Conservation (phyloP, 2,797 vertebrate genomes). For the Graptemys geographica region DNA sequence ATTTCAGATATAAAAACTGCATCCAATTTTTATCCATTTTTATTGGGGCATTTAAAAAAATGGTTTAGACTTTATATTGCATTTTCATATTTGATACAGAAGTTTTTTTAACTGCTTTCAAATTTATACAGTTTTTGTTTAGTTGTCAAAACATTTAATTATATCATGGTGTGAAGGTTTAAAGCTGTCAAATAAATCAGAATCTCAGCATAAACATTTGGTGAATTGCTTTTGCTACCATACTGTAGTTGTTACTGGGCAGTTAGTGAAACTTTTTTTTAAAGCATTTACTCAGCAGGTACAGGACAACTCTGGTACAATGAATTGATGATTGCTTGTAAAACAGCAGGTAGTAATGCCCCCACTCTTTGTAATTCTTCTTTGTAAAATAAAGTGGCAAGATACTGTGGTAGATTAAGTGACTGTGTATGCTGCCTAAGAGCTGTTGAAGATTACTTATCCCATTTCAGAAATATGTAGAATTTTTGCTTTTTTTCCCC, state of each 20-base stretch:
- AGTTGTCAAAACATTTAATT: constrained; percentile 90
- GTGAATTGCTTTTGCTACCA: constrained; percentile 82
- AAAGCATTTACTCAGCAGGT: constrained; percentile 81
- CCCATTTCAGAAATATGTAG: fast-evolving
- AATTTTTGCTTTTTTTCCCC: neutral
- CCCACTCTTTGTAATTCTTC: constrained; percentile 66
- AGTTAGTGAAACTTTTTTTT: constrained; percentile 70
- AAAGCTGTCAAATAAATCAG: constrained; percentile 90
- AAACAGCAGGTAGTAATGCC: constrained; percentile 83
- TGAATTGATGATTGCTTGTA: constrained; percentile 81
- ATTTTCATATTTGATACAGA: constrained; percentile 80
- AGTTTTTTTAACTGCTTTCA: constrained; percentile 81
- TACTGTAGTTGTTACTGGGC: constrained; percentile 71
- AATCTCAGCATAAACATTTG: constrained; percentile 83
- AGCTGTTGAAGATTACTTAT: constrained; percentile 35
- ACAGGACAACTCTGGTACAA: constrained; percentile 73
- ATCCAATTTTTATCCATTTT: constrained; percentile 57
- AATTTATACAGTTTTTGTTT: constrained; percentile 88
- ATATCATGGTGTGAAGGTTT: constrained; percentile 86
- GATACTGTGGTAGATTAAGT: constrained; percentile 23
- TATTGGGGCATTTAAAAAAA: constrained; percentile 63
- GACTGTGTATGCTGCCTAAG: constrained; percentile 31
- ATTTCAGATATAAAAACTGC: constrained; percentile 17
- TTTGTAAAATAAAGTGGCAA: constrained; percentile 69
- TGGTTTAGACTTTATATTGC: constrained; percentile 66